Base-by-base conservation (phyloP, 1,140 invertebrate genomes). In the Bacillus rossius region DNA sequence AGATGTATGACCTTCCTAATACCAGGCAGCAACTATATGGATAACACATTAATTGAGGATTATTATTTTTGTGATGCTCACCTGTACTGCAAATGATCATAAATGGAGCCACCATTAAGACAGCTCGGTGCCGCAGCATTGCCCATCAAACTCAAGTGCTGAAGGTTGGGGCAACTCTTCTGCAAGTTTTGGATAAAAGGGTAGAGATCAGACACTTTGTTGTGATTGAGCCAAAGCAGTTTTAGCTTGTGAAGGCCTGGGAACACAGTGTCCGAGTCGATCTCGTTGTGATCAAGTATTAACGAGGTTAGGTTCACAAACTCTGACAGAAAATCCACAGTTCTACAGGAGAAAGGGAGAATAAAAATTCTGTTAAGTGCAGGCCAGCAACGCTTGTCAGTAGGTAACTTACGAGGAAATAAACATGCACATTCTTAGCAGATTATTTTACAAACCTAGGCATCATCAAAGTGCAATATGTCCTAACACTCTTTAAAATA, bases 31-130 rank as follows among this genome's bases (percentile, higher is more conserved):
- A n/a, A n/a, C n/a, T n/a, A n/a, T n/a, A n/a, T n/a, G n/a, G n/a
- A n/a, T n/a, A n/a, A n/a, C n/a, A n/a, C n/a, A n/a, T n/a, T n/a
- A n/a, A n/a, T n/a, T n/a, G n/a, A n/a, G n/a, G n/a, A n/a, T n/a
- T n/a, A n/a, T n/a, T n/a, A n/a, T n/a, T n/a, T n/a, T n/a, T n/a
- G n/a, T n/a, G 29, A 4, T 61, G 62, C 61, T 71, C 73, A 89
- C 87, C 88, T 86, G 71, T 91, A 92, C 64, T 89, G 86, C 13
- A 87, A 67, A 69, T 89, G 88, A 67, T 91, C 86, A 65, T 85
- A 84, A 64, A 84, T 86, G 20, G 81, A 84, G 25, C 84, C 86
- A 34, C 84, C 85, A 64, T 87, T 88, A 52, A 89, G 79, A 69
- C 85, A 87, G 65, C 84, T 86, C 1, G 87, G 87, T 3, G 85